Base-by-base conservation (phyloP, 1,140 invertebrate genomes). In the Himalopsyche phryganea region DNA sequence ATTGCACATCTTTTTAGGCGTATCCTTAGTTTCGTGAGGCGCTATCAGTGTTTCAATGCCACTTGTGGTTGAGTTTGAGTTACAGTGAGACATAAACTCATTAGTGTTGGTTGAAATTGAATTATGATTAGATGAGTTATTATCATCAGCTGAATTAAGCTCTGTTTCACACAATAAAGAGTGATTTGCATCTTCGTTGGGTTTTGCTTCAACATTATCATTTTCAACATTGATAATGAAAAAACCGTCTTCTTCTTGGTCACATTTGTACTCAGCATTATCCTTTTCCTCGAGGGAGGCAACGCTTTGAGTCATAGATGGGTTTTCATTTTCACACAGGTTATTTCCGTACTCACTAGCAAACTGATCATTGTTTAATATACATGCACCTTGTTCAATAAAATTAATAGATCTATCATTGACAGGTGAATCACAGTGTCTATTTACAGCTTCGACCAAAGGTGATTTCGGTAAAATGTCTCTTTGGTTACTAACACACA, bases 331-430 rank as follows among this genome's bases (percentile, higher is more conserved):
- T 42, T 14, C 17, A 15, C 17, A 14, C 3, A 18, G 40, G 10
- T 6, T 42, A 42, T 3, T 15, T 42, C 17, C 40, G 10, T 42
- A 42, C 40, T 42, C 40, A 15, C 13, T 42, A 42, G 40, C 3
- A 42, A 42, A 28, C 23, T 28, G 23, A 9, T 28, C 23, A 28
- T 28, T 28, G 9, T 28, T 23, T 58, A 75, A 67, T 28, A 75
- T 71, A 52, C 69, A 73, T 0, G 74, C 72, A 7, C 73, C 74
- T 57, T 76, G 74, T 62, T 82, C 80, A 28, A 83, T 82, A 53
- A 81, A 83, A 64, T 81, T 79, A 58, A 82, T 77, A 10, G 76
- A 78, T 38, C 75, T 67, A 64, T 78, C 76, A 54, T 76, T 76
- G 38, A 63, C 66, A 13, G 69, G 68, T 1, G 70, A 71, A 51